These are phyloP conservation scores for Xestia rhomboidea DNA, from an alignment of 2,888 invertebrate species.

Conservation along the genomic window DNA sequence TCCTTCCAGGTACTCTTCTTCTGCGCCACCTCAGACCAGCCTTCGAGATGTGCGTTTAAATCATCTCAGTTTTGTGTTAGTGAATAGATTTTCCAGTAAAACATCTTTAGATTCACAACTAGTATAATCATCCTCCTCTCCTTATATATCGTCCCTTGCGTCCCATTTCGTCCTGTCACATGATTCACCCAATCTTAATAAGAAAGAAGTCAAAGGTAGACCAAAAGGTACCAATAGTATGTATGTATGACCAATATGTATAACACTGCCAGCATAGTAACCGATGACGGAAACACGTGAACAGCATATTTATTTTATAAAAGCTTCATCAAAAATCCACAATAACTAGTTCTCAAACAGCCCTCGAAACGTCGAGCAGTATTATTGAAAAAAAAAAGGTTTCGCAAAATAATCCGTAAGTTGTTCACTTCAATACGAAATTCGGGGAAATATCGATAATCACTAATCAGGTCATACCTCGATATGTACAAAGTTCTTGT, in stretches of 20 bases:
- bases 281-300: background rate
- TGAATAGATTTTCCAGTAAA: background rate
- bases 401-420: slow-evolving; percentile 9
- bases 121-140: background rate
- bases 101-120: background rate
- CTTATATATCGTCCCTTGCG: background rate
- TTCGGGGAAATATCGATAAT: slow-evolving; percentile 16
- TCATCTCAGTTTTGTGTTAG: background rate
- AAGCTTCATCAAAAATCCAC: background rate
- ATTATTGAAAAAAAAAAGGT: background rate
- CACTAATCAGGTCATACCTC: slow-evolving; percentile 13
- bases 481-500: slow-evolving; percentile 20
- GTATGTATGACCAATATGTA: too few relatives aligned
- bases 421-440: slow-evolving; percentile 20
- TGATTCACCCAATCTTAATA: too few relatives aligned
- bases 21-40: too few relatives aligned
- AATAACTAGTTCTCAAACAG: slow-evolving; percentile 22
- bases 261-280: background rate
- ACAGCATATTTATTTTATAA: background rate
- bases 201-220: background rate
- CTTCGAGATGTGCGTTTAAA: too few relatives aligned
- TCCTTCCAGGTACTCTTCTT: too few relatives aligned
- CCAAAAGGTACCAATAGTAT: too few relatives aligned
- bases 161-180: background rate
- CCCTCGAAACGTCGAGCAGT: background rate